phyloP scores from a whole-genome alignment of 1,140 invertebrate species.

The Helicoverpa armigera region DNA sequence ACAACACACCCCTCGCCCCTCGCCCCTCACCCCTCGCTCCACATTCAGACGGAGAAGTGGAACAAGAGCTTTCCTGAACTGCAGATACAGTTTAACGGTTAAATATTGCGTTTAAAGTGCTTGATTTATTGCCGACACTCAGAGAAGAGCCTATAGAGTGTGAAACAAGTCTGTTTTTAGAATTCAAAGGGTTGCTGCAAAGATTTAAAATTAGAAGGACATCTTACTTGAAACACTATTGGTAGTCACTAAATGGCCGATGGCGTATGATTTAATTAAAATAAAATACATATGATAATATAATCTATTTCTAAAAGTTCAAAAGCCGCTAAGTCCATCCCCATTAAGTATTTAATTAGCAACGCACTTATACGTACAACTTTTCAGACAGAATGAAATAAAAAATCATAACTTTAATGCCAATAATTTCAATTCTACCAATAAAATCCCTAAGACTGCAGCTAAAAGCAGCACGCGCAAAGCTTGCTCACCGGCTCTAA shows the following conservation, averaged over 20 bases:
- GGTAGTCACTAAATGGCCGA: no score
- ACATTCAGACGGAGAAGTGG: conserved; percentile 53
- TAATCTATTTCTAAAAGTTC: no score
- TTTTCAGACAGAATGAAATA: not conserved
- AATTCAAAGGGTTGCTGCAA: no score
- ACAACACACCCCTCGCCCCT: conserved; percentile 3
- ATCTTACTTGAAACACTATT: no score
- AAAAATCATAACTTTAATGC: not conserved
- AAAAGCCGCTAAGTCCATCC: no score
- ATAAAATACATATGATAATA: no score
- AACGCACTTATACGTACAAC: no score
- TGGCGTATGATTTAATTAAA: no score
- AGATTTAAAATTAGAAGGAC: no score
- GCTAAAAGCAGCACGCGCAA: not conserved
- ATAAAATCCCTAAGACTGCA: not conserved
- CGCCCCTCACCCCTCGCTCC: conserved; percentile 33
- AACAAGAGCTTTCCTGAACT: conserved; percentile 40
- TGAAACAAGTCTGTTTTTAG: not conserved
- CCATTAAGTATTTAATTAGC: no score
- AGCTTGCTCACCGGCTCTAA: not conserved
- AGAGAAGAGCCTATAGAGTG: not conserved
- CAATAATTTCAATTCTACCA: no score
- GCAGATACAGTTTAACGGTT: conserved; percentile 17
- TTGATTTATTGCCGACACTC: conserved; percentile 29
- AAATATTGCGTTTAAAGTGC: conserved; percentile 32